Evolutionary conservation across 1,140 invertebrate species (phyloP), one percentile per base, ranked within the genome.

Genomic region (Hycleus cichorii): DNA sequence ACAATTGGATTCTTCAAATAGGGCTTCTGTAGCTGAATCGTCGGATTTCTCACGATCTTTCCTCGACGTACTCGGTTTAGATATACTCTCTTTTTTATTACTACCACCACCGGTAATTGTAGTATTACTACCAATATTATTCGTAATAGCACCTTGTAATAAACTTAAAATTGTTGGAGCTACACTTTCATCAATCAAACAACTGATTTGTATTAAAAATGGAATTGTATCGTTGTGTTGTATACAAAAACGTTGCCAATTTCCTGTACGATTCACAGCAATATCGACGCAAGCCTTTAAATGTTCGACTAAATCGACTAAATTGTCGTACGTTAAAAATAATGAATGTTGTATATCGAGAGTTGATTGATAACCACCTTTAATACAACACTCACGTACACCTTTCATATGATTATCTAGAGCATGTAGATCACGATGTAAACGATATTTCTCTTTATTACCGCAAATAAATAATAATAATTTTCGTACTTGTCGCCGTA

Each of bases 211-310:
- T 63, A 93, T 80, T 57, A 95, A 75, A 78, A 90, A 93, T 7
- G 85, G 77, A 42, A 97, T 78, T 0, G 91, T 85, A 64, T 85
- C 81, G 56, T 78, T 78, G 60, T 91, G 85, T 25, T 83, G 79
- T 8, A 86, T 74, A 71, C 94, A 97, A 74, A 93, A 95, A 65
- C 87, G 82, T 74, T 97, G 94, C 95, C 95, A 98, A 76, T 97
- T 98, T 53, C 88, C 83, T 0, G 91, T 93, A n/a, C 94, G 84
- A 63, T 85, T 87, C 10, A 86, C 84, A 18, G 93, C 93, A 58
- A 97, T 92, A 72, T 98, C 96, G 50, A 90, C 83, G 66, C 94
- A 96, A 11, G 89, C 87, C 76, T 96, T 97, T 47, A 98, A 75
- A 78, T 97, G 93, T 72, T 98, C 95, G 64, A 97, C 94, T 11